Base-by-base conservation (phyloP, 2,113 vertebrate genomes). In the Oreochromis aureus region DNA sequence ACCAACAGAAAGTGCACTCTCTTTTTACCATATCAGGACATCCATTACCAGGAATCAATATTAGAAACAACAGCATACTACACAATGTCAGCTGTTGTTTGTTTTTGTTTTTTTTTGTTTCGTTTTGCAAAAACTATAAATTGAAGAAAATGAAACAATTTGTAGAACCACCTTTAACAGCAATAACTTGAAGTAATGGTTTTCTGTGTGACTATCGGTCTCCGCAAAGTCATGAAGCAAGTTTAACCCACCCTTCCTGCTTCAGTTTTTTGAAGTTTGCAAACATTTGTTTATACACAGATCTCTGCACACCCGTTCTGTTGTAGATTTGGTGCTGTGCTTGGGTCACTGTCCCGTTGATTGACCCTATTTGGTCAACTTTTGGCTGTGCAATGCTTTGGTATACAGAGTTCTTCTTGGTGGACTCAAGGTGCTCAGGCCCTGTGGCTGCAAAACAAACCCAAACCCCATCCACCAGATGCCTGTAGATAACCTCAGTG, bases 391-490 rank as follows among this genome's bases (percentile, higher is more conserved):
- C 22, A 48, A 30, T 76, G 27, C 44, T 51, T 48, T 76, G 24
- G 44, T 11, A 76, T 19, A 76, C 71, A 48, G 16, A 48, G 24
- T 30, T 30, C 10, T 76, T 76, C 24, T 48, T 5, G 24, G 9
- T 18, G 9, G 15, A 5, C 15, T 48, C 15, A 7, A 71, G 66
- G 66, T 71, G 39, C 5, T 41, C n/a, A 44, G 12, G n/a, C 13
- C 66, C 39, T 71, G 44, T 48, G 69, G 24, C 24, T 76, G 71
- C 71, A 76, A 76, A 18, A 30, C 15, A 76, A 76, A 46, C 22
- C 6, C 24, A 76, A 76, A 48, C 46, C 2, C 13, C 69, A 16
- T 48, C 41, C 15, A 76, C 41, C 41, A 30, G 41, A 30, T 30
- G 24, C 41, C 0, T 73, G 0, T 46, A 76, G 41, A 76, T 30